These are phyloP conservation scores for Drosophila limbata DNA, from an alignment of 2,888 invertebrate species.

Conservation along the genomic window DNA sequence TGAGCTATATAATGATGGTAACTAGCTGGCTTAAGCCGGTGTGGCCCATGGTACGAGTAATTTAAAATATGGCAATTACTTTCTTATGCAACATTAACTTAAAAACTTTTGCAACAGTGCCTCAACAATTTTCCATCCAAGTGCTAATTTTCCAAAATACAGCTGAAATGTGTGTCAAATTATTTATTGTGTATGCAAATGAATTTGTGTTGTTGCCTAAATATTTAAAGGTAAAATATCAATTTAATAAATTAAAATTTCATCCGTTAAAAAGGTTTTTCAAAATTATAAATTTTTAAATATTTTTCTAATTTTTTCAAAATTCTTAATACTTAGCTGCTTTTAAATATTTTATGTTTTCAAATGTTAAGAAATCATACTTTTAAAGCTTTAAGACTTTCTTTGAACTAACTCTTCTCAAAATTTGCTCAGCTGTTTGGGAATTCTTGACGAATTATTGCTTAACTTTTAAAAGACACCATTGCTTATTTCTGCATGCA, in stretches of 20 bases:
- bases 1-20: constrained; percentile 1
- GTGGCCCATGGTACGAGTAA: not conserved
- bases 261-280: too few species aligned
- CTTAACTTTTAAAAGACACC: constrained; percentile 12
- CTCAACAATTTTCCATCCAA: not conserved
- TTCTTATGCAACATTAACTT: not conserved
- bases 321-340: too few species aligned
- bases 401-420: not conserved
- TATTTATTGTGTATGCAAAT: not conserved
- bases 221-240: too few species aligned
- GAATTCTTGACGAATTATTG: constrained; percentile 20
- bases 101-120: not conserved
- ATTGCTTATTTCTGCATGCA: constrained; percentile 13
- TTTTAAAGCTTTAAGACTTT: not conserved
- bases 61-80: not conserved
- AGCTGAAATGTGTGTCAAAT: too few species aligned
- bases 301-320: too few species aligned
- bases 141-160: not conserved
- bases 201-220: too few species aligned
- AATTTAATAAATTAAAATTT: too few species aligned
- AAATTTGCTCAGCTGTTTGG: constrained; percentile 4
- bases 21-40: not conserved
- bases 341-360: not conserved
- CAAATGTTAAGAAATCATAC: not conserved
- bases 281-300: too few species aligned